Evolutionary conservation across 2,888 invertebrate genomes (phyloP).

Genomic region (Dioctria rufipes): DNA sequence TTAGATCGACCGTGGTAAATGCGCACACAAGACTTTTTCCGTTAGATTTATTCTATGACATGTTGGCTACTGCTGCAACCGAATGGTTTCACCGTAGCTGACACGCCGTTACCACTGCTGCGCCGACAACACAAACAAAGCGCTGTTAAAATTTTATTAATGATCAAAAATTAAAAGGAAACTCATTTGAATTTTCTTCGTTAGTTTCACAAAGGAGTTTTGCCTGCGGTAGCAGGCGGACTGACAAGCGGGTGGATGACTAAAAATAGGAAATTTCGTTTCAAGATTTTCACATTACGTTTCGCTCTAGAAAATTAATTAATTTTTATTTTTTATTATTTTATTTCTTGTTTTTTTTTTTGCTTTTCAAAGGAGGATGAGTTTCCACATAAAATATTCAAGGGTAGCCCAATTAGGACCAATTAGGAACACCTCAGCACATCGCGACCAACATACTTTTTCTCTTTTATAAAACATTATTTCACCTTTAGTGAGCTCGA

Average conservation of each 20-base stretch:
- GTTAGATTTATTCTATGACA: conserved; percentile 52
- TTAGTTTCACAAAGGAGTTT: background rate
- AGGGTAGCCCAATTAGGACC: conserved; percentile 35
- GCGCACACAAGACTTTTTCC: conserved; percentile 35
- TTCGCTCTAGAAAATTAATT: conserved; percentile 43
- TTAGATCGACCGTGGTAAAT: conserved; percentile 32
- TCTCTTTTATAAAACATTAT: background rate
- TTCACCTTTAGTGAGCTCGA: background rate
- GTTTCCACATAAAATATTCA: background rate
- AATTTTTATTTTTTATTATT: background rate
- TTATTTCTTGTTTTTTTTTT: background rate
- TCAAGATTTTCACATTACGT: conserved; percentile 25
- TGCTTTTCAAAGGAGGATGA: no score
- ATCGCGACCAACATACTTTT: conserved; percentile 13
- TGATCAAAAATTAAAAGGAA: conserved; percentile 36
- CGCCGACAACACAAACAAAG: conserved; percentile 18
- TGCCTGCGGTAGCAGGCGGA: background rate
- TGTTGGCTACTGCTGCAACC: background rate
- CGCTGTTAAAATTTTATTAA: conserved; percentile 39
- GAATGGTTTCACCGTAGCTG: background rate
- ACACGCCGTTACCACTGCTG: background rate
- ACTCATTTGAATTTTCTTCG: conserved; percentile 39
- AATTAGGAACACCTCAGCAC: conserved; percentile 51
- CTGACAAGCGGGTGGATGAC: background rate
- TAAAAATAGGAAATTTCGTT: conserved; percentile 21